phyloP scores from a whole-genome alignment of 2,888 invertebrate genomes.

The Pollenia angustigena region DNA sequence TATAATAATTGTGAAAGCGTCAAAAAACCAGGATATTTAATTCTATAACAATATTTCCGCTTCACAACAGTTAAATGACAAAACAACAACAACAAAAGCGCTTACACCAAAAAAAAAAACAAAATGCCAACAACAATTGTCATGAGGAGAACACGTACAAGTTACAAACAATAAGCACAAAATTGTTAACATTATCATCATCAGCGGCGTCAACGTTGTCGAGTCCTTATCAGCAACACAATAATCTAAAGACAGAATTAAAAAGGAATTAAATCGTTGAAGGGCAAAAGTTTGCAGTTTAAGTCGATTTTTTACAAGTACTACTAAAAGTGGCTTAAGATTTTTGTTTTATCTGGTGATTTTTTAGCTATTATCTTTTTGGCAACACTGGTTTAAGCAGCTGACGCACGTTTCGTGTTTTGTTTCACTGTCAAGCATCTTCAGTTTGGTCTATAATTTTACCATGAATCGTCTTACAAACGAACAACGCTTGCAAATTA shows the following conservation, averaged over 20 bases:
- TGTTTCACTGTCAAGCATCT: no score
- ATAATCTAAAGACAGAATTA: slow-evolving; percentile 2
- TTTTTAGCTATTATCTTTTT: no score
- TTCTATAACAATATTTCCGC: slow-evolving; percentile 66
- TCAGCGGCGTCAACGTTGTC: slow-evolving; percentile 44
- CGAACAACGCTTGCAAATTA: no score
- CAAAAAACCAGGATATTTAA: slow-evolving; percentile 68
- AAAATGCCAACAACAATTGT: not conserved
- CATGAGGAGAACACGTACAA: slow-evolving; percentile 3
- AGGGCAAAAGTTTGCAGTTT: no score
- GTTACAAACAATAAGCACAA: slow-evolving; percentile 49
- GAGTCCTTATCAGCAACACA: slow-evolving; percentile 38
- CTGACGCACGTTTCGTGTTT: no score
- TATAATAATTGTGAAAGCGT: slow-evolving; percentile 50
- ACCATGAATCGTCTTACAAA: no score
- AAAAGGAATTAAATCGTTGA: slow-evolving; percentile 19
- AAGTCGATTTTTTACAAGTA: no score
- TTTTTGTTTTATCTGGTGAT: no score
- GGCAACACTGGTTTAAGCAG: no score
- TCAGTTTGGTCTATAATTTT: no score
- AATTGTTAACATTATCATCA: slow-evolving; percentile 56
- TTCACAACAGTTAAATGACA: slow-evolving; percentile 75
- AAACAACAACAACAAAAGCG: slow-evolving; percentile 21
- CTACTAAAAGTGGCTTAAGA: no score
- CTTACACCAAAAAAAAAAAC: not conserved